Conservation (phyloP, 92 coral and sea anemone genomes). For the Isaurus tuberculatus region DNA sequence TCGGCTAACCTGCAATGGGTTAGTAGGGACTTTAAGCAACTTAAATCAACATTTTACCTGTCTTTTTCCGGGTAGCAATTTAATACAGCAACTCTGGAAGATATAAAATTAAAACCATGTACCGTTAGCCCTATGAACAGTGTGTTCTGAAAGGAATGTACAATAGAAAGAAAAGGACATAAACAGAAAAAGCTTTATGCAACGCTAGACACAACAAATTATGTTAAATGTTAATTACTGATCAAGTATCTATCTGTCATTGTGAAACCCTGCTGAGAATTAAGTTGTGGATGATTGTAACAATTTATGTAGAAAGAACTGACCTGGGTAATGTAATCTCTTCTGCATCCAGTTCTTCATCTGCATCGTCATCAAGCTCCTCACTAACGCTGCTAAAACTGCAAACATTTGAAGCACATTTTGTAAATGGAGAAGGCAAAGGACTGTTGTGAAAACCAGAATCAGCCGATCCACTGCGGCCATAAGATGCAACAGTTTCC, state of each 20-base stretch:
- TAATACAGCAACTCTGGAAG: constrained; percentile 9
- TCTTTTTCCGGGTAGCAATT: constrained; percentile 39
- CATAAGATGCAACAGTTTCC: constrained; percentile 72
- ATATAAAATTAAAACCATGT: background rate
- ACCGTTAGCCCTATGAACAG: no score
- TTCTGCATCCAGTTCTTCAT: constrained; percentile 62
- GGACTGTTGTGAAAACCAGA: constrained; percentile 79
- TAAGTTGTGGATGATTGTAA: background rate
- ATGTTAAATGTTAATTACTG: background rate
- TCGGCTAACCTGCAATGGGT: no score
- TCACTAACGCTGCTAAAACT: constrained; percentile 44
- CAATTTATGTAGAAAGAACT: background rate
- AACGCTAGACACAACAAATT: background rate
- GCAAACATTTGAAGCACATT: constrained; percentile 26
- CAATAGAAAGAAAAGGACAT: no score
- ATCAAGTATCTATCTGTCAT: no score
- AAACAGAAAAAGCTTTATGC: background rate
- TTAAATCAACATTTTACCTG: constrained; percentile 25
- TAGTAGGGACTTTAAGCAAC: no score
- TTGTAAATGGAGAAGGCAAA: constrained; percentile 50
- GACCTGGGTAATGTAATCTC: constrained; percentile 75
- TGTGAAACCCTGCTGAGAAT: background rate
- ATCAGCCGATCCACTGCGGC: constrained; percentile 83
- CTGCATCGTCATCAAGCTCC: constrained; percentile 59
- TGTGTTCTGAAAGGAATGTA: no score